Evolutionary conservation across 2,797 vertebrate species (phyloP).

Genomic region (Antrozous pallidus): DNA sequence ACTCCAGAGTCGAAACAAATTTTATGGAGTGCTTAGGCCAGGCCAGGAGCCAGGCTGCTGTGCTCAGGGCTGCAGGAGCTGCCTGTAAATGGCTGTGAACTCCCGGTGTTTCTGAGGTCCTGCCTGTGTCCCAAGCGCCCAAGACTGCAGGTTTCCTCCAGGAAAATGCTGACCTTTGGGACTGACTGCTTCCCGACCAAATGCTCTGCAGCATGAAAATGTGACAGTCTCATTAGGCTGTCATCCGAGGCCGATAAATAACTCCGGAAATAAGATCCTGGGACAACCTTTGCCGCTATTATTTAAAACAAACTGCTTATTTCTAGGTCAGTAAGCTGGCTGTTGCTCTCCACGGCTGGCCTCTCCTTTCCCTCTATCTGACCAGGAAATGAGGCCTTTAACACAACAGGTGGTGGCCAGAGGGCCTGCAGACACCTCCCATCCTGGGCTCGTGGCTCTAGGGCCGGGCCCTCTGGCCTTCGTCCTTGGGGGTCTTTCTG

Average conservation of each 20-base stretch:
- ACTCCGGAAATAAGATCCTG: neutral
- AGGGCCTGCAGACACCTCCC: neutral
- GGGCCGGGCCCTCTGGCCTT: neutral
- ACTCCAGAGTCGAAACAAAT: neutral
- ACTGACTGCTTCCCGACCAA: neutral
- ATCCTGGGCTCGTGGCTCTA: too few species aligned
- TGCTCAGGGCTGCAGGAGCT: neutral
- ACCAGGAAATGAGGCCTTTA: neutral
- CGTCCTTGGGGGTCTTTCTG: neutral
- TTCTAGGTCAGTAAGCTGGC: neutral
- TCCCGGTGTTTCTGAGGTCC: neutral
- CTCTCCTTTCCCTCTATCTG: neutral
- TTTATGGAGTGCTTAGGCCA: neutral
- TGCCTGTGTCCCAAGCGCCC: neutral
- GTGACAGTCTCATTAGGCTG: neutral
- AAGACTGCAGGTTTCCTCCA: neutral
- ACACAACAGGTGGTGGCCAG: rapidly evolving
- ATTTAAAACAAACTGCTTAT: neutral
- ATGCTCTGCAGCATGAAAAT: neutral
- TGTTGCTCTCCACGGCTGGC: neutral
- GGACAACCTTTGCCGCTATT: neutral
- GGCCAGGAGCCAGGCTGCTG: neutral
- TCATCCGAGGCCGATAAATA: conserved; percentile 10
- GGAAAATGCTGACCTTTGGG: neutral
- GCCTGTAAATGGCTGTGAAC: neutral